A percentile compares a stretch with the other conserved stretches of the same genome.
phyloP scores from a whole-genome alignment of 2,888 invertebrate genomes.

The Eulithis testata region DNA sequence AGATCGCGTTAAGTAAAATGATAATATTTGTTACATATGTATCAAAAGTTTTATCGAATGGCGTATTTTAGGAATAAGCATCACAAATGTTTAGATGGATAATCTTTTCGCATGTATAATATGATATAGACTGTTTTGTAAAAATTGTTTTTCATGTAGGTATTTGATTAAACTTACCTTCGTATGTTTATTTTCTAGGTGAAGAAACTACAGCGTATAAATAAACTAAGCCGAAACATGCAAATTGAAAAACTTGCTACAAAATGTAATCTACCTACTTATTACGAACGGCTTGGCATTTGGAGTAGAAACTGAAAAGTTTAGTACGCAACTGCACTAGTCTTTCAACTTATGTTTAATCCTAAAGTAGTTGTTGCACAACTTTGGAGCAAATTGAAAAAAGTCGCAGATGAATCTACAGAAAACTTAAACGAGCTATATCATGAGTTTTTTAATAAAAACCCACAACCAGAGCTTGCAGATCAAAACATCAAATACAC shows the following conservation, averaged over 20 bases:
- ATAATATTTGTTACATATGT: too few relatives aligned
- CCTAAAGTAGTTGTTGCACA: slow-evolving; percentile 4
- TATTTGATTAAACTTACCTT: not conserved
- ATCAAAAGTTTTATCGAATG: too few relatives aligned
- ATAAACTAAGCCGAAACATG: slow-evolving; percentile 22
- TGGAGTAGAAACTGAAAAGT: slow-evolving; percentile 17
- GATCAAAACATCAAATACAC: too few relatives aligned
- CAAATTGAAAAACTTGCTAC: slow-evolving; percentile 13
- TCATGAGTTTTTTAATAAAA: too few relatives aligned
- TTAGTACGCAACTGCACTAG: slow-evolving; percentile 1
- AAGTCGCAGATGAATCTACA: slow-evolving; percentile 5
- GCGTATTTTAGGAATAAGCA: too few relatives aligned
- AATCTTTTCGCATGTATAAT: too few relatives aligned
- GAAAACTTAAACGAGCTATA: not conserved
- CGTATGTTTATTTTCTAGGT: too few relatives aligned
- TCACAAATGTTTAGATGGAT: too few relatives aligned
- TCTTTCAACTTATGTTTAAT: slow-evolving; percentile 11
- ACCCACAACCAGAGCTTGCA: too few relatives aligned
- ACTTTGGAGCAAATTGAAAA: slow-evolving; percentile 12
- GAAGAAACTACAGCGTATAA: not conserved
- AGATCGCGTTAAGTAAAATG: too few relatives aligned
- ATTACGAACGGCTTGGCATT: slow-evolving; percentile 29
- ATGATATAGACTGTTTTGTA: too few relatives aligned
- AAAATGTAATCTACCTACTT: slow-evolving; percentile 32
- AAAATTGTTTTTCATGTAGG: not conserved